Evolutionary conservation across 2,797 vertebrate species (phyloP), one percentile per base, ranked within the genome.

Genomic region (Liparis tanakae): DNA sequence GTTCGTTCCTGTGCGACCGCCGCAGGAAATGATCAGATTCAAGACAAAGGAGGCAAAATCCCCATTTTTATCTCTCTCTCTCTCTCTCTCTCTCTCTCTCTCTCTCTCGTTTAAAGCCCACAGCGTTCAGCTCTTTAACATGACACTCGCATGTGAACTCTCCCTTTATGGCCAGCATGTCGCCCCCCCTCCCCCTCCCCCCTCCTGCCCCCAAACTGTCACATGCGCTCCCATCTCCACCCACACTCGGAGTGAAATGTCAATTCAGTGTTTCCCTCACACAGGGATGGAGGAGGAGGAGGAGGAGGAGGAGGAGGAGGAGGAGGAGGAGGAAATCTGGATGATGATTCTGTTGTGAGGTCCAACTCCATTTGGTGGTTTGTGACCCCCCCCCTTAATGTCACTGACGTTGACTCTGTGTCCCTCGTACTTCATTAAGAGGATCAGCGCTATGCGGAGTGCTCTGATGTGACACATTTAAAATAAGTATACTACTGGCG

Each of bases 201-300:
- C 78, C 83, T 80, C 85, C 89, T 93, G 92, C 84, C 88, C 92
- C 87, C 87, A 91, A 91, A 93, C 90, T 93, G 92, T 92, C 91
- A 92, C 73, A 89, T 89, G 83, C 74, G 71, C 81, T 93, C 78
- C 82, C 79, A 33, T 91, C 91, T 89, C 91, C 74, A 43, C 81
- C 72, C 79, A 74, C 76, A 71, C 74, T 57, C 75, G 61, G 34
- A 76, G 74, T 30, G 33, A 90, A 90, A 91, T 83, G 88, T 91
- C 87, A 83, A 79, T 89, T 67, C 67, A 59, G 72, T 86, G 82
- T 81, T 81, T 87, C 76, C 78, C 83, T 75, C 65, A 84, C 85
- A n/a, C n/a, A n/a, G n/a, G n/a, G n/a, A n/a, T n/a, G n/a, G n/a
- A n/a, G n/a, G n/a, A n/a, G n/a, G n/a, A n/a, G n/a, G n/a, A n/a